phyloP scores from a whole-genome alignment of 2,113 vertebrate genomes.

The Psephotus haematonotus region DNA sequence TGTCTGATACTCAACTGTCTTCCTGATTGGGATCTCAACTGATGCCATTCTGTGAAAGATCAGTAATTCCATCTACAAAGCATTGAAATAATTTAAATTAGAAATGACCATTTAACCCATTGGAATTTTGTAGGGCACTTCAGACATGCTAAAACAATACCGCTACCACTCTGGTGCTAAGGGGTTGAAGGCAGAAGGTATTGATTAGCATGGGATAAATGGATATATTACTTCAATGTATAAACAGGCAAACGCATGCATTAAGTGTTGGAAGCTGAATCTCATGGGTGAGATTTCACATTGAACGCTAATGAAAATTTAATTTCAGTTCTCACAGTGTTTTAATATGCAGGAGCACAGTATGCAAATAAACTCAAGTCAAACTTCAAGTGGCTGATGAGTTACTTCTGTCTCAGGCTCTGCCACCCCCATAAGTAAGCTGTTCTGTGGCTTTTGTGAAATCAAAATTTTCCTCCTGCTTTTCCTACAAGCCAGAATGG shows the following conservation, averaged over 20 bases:
- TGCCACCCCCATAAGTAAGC: conserved; percentile 20
- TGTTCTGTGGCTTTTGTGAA: conserved; percentile 18
- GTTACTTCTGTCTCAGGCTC: conserved; percentile 25
- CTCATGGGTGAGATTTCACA: conserved; percentile 1
- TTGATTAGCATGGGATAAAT: not conserved
- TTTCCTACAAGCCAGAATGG: not conserved
- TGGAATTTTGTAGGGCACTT: not conserved
- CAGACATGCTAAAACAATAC: not conserved
- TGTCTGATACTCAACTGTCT: not conserved
- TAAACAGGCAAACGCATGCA: conserved; percentile 3
- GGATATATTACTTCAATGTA: not conserved
- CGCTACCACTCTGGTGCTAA: not conserved
- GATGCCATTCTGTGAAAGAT: not conserved
- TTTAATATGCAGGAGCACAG: conserved; percentile 51
- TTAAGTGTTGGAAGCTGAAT: not conserved
- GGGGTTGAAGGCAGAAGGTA: not conserved
- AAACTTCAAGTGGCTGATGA: conserved; percentile 41
- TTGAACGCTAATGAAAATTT: conserved; percentile 61
- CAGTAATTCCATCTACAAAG: not conserved
- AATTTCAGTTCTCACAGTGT: conserved; percentile 55
- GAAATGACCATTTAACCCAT: not conserved
- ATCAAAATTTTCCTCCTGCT: conserved; percentile 16
- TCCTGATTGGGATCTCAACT: not conserved
- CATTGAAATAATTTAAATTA: not conserved
- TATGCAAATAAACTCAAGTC: conserved; percentile 56